Evolutionary conservation across 1,140 invertebrate genomes (phyloP).

Genomic region (Eubasilissa regina): DNA sequence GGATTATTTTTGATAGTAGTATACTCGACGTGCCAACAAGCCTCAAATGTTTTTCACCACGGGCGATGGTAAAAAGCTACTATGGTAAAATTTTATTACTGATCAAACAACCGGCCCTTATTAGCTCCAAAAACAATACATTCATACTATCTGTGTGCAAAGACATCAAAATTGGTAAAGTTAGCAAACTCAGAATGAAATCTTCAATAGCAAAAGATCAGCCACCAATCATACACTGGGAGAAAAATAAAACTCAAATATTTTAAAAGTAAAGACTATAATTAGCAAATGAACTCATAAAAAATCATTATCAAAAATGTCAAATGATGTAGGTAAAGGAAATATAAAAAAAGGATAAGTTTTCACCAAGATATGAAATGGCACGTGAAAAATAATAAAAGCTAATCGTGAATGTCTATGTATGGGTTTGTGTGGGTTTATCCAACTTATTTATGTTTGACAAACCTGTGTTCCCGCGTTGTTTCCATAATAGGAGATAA

Average conservation of each 20-base stretch:
- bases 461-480: slow-evolving; percentile 63
- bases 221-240: slow-evolving; percentile 2
- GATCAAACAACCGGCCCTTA: no score
- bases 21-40: no score
- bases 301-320: slow-evolving; percentile 5
- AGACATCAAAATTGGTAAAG: no score
- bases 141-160: no score
- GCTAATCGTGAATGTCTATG: no score
- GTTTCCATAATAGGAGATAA: slow-evolving; percentile 72
- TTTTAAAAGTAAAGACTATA: slow-evolving; percentile 43
- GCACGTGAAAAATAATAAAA: background rate
- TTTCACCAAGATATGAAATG: background rate
- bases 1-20: no score
- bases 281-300: slow-evolving; percentile 17
- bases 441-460: slow-evolving; percentile 49
- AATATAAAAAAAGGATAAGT: background rate
- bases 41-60: no score
- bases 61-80: no score
- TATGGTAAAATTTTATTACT: no score
- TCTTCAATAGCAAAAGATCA: slow-evolving; percentile 1
- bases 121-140: no score
- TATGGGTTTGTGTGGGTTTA: background rate
- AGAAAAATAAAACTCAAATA: slow-evolving; percentile 48
- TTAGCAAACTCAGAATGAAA: no score
- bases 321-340: background rate